Evolutionary conservation across 2,797 vertebrate species (phyloP).

Genomic region (Phyllotis vaccarum): DNA sequence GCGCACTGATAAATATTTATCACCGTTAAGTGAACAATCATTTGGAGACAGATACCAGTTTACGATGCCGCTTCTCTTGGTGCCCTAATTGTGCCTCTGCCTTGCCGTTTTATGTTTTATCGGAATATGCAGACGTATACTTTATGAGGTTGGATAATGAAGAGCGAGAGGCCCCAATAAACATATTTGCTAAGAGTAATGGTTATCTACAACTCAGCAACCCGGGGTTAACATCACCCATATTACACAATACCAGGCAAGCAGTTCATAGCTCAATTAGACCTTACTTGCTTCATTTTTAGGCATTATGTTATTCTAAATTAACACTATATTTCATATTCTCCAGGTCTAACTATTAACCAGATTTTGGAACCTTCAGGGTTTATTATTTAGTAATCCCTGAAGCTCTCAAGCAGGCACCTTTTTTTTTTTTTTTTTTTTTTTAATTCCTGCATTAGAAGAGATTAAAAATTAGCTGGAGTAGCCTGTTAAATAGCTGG

Average conservation of each 20-base stretch:
- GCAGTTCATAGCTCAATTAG: constrained; percentile 77
- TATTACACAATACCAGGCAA: constrained; percentile 67
- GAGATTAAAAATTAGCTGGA: constrained; percentile 77
- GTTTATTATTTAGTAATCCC: constrained; percentile 82
- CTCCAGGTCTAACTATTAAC: constrained; percentile 75
- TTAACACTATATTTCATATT: constrained; percentile 79
- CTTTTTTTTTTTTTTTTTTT: constrained; percentile 72
- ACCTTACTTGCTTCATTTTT: constrained; percentile 76
- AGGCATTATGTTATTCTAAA: constrained; percentile 74
- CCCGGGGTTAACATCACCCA: constrained; percentile 61
- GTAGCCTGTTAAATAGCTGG: constrained; percentile 46
- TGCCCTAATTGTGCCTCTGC: constrained; percentile 75
- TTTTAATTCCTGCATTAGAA: constrained; percentile 60
- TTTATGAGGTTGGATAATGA: constrained; percentile 79
- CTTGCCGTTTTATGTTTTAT: constrained; percentile 76
- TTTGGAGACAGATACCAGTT: constrained; percentile 69
- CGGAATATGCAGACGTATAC: constrained; percentile 70
- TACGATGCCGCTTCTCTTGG: constrained; percentile 61
- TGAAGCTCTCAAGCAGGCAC: constrained; percentile 73
- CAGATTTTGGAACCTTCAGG: constrained; percentile 77
- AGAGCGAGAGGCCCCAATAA: constrained; percentile 81
- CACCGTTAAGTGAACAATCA: constrained; percentile 61
- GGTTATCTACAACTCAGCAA: constrained; percentile 77
- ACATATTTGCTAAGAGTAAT: constrained; percentile 78
- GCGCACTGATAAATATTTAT: constrained; percentile 72